Percentiles rank a stretch among this genome's conserved stretches.
phyloP scores from a whole-genome alignment of 2,888 invertebrate genomes.

The Drosophila yooni region DNA sequence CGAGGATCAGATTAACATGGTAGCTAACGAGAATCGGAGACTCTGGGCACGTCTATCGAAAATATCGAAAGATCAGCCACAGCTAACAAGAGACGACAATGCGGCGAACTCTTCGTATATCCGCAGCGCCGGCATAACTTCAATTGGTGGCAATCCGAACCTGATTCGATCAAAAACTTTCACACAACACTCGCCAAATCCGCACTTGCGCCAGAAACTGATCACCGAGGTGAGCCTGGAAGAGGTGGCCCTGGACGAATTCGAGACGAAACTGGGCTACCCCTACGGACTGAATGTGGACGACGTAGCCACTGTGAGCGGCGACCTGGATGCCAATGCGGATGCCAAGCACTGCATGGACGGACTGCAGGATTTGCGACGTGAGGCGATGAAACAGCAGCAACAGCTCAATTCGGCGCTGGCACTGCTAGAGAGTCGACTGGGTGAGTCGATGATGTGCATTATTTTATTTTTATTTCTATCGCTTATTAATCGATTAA shows the following conservation, averaged over 20 bases:
- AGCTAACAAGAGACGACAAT: conserved; percentile 32
- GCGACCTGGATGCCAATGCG: conserved; percentile 88
- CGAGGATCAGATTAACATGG: conserved; percentile 91
- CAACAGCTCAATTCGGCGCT: conserved; percentile 86
- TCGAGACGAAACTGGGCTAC: conserved; percentile 77
- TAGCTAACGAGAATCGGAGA: conserved; percentile 92
- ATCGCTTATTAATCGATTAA: neutral
- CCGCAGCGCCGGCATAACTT: conserved; percentile 6
- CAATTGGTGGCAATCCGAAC: conserved; percentile 79
- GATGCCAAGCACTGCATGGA: conserved; percentile 89
- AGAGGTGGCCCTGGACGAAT: conserved; percentile 87
- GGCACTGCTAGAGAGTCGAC: conserved; percentile 83
- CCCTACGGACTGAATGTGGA: conserved; percentile 79
- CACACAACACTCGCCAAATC: conserved; percentile 88
- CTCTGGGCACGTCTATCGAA: conserved; percentile 91
- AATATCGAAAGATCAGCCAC: conserved; percentile 87
- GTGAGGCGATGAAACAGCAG: conserved; percentile 88
- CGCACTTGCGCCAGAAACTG: conserved; percentile 86
- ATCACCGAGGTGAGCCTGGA: conserved; percentile 88
- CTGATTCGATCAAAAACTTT: conserved; percentile 88
- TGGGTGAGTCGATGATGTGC: conserved; percentile 74
- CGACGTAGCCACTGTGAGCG: conserved; percentile 67
- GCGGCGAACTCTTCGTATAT: conserved; percentile 4
- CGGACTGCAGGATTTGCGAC: conserved; percentile 88
- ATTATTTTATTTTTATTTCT: conserved; percentile 1